Evolutionary conservation across 2,797 vertebrate genomes (phyloP).

Genomic region (Cheirogaleus major): DNA sequence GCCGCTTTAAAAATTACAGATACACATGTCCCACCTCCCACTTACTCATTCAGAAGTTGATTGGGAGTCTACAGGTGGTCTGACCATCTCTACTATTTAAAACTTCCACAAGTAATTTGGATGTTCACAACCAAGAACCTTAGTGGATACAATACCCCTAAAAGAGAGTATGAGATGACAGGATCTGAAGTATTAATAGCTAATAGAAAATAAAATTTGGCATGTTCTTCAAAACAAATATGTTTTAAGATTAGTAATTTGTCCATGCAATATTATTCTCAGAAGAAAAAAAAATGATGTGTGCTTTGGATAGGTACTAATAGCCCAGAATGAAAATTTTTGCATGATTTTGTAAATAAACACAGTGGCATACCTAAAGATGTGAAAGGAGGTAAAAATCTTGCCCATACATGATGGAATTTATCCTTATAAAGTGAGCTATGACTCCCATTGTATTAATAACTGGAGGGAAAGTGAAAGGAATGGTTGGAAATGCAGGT

Average conservation of each 20-base stretch:
- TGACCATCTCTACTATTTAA: neutral
- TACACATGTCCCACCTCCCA: accelerated
- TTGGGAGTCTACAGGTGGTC: neutral
- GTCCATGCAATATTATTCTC: neutral
- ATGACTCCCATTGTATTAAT: neutral
- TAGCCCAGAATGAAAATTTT: neutral
- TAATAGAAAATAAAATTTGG: neutral
- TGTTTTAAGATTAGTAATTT: neutral
- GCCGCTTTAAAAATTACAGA: neutral
- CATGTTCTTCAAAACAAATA: neutral
- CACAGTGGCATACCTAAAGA: neutral
- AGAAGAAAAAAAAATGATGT: neutral
- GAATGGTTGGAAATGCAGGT: neutral
- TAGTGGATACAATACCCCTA: neutral
- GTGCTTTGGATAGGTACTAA: neutral
- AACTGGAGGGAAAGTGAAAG: neutral
- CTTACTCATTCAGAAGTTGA: neutral
- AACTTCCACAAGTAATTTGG: neutral
- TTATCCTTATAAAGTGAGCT: neutral
- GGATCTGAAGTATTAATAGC: neutral
- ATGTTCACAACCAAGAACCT: neutral
- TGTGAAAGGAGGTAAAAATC: neutral
- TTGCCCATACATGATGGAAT: neutral
- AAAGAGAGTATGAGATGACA: neutral
- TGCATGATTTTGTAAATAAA: neutral